Percentiles rank a stretch among this genome's conserved stretches.
Conservation (phyloP, 2,797 vertebrate species). For the Phylloscopus collybita region DNA sequence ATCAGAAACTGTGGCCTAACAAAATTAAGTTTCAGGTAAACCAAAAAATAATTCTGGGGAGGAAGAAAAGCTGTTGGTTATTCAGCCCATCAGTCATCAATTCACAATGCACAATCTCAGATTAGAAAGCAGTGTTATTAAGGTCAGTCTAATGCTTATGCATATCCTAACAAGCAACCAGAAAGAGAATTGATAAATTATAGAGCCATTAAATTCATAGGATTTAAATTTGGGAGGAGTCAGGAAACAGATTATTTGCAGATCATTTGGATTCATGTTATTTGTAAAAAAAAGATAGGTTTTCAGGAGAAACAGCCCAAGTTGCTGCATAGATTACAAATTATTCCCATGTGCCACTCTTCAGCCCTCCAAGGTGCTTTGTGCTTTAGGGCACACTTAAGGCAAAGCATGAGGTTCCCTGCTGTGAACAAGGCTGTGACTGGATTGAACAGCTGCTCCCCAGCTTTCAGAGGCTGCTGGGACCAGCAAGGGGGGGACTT, state of each 20-base stretch:
- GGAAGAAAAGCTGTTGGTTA: not conserved
- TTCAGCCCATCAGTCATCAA: not conserved
- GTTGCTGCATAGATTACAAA: not conserved
- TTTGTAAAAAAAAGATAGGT: not conserved
- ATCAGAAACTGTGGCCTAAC: not conserved
- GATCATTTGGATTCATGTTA: not conserved
- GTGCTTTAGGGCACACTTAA: accelerated
- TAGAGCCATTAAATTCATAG: not conserved
- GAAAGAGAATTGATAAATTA: not conserved
- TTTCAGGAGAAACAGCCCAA: not conserved
- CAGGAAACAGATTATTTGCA: not conserved
- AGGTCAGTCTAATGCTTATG: not conserved
- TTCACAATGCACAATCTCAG: not conserved
- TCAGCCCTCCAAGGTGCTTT: not conserved
- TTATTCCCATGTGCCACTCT: not conserved
- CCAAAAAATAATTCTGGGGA: not conserved
- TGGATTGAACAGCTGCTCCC: not conserved
- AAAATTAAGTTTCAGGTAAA: slow-evolving; percentile 12
- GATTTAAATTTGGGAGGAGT: slow-evolving; percentile 10
- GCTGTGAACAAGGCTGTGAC: not conserved
- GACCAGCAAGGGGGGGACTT: not conserved
- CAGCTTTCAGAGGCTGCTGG: not conserved
- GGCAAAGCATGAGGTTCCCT: not conserved
- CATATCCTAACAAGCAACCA: not conserved
- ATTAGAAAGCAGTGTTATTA: slow-evolving; percentile 6